A percentile compares a stretch with the other conserved stretches of the same genome.
Conservation (phyloP, 2,797 vertebrate species). For the Enteromius treurensis region DNA sequence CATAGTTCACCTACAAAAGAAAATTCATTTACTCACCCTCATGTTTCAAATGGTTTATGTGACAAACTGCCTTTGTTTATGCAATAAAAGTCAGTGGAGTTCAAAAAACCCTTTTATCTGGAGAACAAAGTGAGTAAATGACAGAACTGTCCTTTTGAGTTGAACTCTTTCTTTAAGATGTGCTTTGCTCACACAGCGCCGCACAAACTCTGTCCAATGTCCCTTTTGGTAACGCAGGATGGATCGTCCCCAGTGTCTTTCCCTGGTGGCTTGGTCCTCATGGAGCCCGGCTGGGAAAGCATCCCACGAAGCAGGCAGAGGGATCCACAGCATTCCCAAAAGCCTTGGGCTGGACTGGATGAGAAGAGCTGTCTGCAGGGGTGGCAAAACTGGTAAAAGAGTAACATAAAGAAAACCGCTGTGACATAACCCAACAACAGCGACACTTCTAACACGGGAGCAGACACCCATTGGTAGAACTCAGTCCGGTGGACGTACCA, state of each 20-base stretch:
- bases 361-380: constrained; percentile 94
- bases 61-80: neutral
- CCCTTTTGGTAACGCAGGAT: constrained; percentile 71
- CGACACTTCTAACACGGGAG: constrained; percentile 87
- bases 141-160: neutral
- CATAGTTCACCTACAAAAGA: neutral
- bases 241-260: constrained; percentile 59
- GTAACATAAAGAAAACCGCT: constrained; percentile 92
- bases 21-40: neutral
- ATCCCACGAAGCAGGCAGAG: constrained; percentile 75
- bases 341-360: constrained; percentile 83
- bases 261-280: constrained; percentile 64
- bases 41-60: neutral
- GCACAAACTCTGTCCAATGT: constrained; percentile 69
- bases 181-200: constrained; percentile 7
- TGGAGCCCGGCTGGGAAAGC: constrained; percentile 59
- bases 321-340: constrained; percentile 82
- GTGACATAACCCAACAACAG: constrained; percentile 86
- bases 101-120: neutral
- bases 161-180: neutral
- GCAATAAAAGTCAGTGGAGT: neutral
- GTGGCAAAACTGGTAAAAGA: constrained; percentile 97
- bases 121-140: neutral
- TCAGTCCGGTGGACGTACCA: constrained; percentile 94
- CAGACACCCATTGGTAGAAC: constrained; percentile 85